Evolutionary conservation across 2,888 invertebrate genomes (phyloP), one percentile per base, ranked within the genome.

Genomic region (Zootermopsis nevadensis): DNA sequence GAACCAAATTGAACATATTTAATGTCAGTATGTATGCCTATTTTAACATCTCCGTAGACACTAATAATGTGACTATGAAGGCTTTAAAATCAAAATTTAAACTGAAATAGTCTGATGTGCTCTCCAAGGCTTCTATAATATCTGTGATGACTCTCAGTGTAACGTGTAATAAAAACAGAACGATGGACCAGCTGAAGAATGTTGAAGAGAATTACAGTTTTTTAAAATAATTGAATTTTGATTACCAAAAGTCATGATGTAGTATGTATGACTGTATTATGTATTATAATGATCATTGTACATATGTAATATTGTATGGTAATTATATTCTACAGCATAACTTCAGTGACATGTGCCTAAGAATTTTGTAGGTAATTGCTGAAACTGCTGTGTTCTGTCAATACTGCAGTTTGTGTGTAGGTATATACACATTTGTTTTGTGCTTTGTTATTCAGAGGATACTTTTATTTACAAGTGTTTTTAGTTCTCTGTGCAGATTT

Each of bases 281-380:
- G n/a, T 38, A 33, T 38, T 74, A 66, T 35, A 33, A 35, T 79
- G 66, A 38, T 79, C 60, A 79, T 12, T 79, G 79, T 79, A 79
- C 53, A 79, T 79, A 66, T 79, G 79, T 79, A 79, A 79, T 55
- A n/a, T 60, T 60, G 15, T n/a, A 76, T 38, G 22, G 30, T 76
- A 72, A 38, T 76, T 42, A 42, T 76, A 76, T 76, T 42, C 48
- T 76, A 27, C 60, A 60, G 60, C 8, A 42, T 74, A 74, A 31
- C 15, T 69, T 69, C 22, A 69, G 69, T 31, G 6, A n/a, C 6
- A 31, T 22, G 69, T 69, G 69, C 22, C 69, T 33, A 24, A 60
- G n/a, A 27, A 0, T n/a, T 69, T 69, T 31, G 10, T 30, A 31
- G 19, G 10, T 31, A 33, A 8, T 30, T 69, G 6, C 22, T 69